Conservation (phyloP, 2,888 invertebrate genomes). For the Eremobia ochroleuca region DNA sequence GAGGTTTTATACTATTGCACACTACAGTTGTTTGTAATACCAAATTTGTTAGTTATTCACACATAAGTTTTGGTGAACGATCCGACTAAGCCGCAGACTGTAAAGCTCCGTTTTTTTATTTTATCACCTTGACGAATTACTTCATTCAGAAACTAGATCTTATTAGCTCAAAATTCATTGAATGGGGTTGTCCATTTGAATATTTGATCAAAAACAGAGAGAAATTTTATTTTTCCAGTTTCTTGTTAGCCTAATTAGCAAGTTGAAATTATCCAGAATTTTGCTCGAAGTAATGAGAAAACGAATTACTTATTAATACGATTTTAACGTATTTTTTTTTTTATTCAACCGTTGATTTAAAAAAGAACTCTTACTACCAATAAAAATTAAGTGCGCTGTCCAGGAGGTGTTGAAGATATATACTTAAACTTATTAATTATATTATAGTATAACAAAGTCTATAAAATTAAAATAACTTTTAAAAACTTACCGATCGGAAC, state of each 20-base stretch:
- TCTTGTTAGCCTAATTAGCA: not conserved
- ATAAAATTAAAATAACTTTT: slow-evolving; percentile 10
- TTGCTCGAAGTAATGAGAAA: not conserved
- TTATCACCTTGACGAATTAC: not conserved
- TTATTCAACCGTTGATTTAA: not conserved
- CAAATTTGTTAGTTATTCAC: not conserved
- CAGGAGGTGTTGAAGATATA: not conserved
- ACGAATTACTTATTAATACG: not conserved
- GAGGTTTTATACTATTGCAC: not conserved
- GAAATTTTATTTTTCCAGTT: not conserved
- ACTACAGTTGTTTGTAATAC: not conserved
- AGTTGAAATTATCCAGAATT: not conserved
- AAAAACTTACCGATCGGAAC: slow-evolving; percentile 73
- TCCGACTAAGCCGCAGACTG: not conserved
- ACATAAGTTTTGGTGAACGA: not conserved
- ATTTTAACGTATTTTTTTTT: not conserved
- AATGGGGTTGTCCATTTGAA: not conserved
- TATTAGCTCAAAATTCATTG: not conserved
- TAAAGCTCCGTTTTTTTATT: not conserved
- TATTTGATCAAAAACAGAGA: not conserved
- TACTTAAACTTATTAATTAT: not conserved
- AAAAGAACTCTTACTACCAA: not conserved
- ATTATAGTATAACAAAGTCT: not conserved
- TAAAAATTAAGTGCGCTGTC: not conserved
- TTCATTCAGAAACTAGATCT: not conserved